These are phyloP conservation scores for Hippocampus zosterae DNA, from an alignment of 2,113 vertebrate species.

Conservation along the genomic window DNA sequence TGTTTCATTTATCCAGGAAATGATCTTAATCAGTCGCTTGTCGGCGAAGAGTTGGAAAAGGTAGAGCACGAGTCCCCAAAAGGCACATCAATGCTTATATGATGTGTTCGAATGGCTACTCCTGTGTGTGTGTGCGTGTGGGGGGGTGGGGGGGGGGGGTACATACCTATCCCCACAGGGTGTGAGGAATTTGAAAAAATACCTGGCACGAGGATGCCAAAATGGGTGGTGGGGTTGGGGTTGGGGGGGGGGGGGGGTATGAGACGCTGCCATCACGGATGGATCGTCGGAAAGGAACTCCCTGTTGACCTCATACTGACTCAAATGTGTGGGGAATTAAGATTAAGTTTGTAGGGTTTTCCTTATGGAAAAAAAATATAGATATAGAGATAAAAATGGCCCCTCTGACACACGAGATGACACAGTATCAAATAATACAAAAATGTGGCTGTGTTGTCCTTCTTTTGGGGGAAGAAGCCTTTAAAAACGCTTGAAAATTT, in stretches of 20 bases:
- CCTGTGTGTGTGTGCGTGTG: slow-evolving; percentile 16
- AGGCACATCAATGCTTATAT: background rate
- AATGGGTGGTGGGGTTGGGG: slow-evolving; percentile 30
- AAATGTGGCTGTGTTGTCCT: no score
- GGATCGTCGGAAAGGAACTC: slow-evolving; percentile 21
- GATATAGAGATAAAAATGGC: no score
- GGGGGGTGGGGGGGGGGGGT: slow-evolving; percentile 40
- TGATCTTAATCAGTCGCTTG: slow-evolving; percentile 34
- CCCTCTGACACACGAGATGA: no score
- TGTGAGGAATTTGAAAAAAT: slow-evolving; percentile 84
- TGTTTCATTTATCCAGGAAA: slow-evolving; percentile 51
- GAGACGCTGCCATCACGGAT: slow-evolving; percentile 42
- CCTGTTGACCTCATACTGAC: background rate
- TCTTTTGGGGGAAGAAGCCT: no score
- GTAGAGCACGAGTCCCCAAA: background rate
- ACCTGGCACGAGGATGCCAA: slow-evolving; percentile 78
- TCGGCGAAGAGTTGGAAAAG: slow-evolving; percentile 18
- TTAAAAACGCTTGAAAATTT: background rate
- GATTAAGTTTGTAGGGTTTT: background rate
- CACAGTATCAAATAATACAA: no score
- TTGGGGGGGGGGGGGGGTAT: slow-evolving; percentile 17
- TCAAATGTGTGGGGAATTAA: background rate
- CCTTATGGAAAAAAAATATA: background rate
- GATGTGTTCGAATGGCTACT: background rate
- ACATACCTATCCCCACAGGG: slow-evolving; percentile 79